Percentiles rank a stretch among this genome's conserved stretches.
Conservation (phyloP, 1,140 invertebrate species). For the Lepidurus arcticus region DNA sequence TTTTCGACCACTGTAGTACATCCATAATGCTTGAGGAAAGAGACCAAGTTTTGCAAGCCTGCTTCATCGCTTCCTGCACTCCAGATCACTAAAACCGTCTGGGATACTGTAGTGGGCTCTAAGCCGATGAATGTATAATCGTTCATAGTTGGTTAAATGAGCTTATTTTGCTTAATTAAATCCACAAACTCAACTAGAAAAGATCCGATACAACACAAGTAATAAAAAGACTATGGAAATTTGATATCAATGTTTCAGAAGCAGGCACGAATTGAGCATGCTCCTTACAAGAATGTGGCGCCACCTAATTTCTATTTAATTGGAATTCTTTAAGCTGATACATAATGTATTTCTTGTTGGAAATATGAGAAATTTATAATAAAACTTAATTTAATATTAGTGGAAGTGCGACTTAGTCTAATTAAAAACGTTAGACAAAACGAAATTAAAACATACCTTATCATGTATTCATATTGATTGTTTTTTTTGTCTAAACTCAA, state of each 20-base stretch:
- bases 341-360: no score
- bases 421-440: no score
- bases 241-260: no score
- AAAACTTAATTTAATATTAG: no score
- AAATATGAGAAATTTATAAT: no score
- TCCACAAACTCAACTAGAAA: neutral
- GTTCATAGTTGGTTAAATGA: neutral
- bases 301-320: no score
- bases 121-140: neutral
- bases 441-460: no score
- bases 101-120: neutral
- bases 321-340: no score
- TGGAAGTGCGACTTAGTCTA: no score
- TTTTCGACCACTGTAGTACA: conserved; percentile 41
- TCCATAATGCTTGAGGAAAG: conserved; percentile 24
- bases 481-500: neutral
- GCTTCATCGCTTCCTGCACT: neutral
- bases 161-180: neutral
- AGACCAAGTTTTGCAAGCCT: conserved; percentile 20
- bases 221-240: no score
- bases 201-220: neutral
- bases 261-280: no score
- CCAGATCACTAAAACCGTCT: conserved; percentile 27
- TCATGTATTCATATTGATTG: neutral
- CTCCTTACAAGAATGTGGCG: no score